Evolutionary conservation across 1,140 invertebrate genomes (phyloP).

Genomic region (Tetraneura akinire): DNA sequence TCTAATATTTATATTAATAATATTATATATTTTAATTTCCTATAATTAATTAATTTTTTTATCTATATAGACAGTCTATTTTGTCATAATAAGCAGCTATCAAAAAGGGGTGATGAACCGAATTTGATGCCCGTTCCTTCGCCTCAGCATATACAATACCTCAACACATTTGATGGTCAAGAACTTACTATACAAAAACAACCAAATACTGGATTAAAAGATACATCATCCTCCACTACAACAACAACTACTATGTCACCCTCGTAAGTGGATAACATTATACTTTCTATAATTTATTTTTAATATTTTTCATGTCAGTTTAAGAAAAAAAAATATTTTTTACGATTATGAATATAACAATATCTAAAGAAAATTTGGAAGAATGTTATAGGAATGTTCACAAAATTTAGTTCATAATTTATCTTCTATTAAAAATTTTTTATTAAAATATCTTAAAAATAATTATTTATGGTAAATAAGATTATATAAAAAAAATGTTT

Average conservation of each 20-base stretch:
- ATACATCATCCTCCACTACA: constrained; percentile 56
- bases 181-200: constrained; percentile 96
- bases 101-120: constrained; percentile 68
- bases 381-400: no score
- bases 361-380: no score
- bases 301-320: no score
- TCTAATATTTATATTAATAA: not conserved
- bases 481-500: no score
- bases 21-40: not conserved
- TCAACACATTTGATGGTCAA: constrained; percentile 94
- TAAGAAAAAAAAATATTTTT: no score
- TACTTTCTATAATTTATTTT: no score
- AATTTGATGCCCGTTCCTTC: constrained; percentile 95
- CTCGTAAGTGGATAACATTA: constrained; percentile 65
- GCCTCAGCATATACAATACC: constrained; percentile 92
- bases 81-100: constrained; percentile 24
- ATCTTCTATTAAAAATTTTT: no score
- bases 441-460: no score
- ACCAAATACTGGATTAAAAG: constrained; percentile 87
- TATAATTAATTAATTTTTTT: not conserved
- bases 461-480: no score
- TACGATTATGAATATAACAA: no score
- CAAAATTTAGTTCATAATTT: no score
- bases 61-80: constrained; percentile 11
- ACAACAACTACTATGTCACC: constrained; percentile 62